Evolutionary conservation across 2,797 vertebrate species (phyloP).

Genomic region (Babyrousa celebensis): DNA sequence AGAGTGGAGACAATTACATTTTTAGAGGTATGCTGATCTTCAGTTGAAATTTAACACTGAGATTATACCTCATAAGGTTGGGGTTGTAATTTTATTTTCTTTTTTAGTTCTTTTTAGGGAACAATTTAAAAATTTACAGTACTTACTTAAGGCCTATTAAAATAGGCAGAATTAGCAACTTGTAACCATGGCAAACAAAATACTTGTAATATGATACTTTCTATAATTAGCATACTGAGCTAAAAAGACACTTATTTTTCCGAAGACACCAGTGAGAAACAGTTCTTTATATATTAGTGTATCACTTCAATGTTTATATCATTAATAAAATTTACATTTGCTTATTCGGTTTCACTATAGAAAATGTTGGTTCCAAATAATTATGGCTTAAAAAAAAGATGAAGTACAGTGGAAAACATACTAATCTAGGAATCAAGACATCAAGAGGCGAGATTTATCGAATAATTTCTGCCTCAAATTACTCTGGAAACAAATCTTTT

Average conservation of each 20-base stretch:
- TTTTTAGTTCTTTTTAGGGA: slow-evolving; percentile 44
- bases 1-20: slow-evolving; percentile 69
- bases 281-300: slow-evolving; percentile 4
- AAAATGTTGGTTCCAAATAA: background rate
- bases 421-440: slow-evolving; percentile 17
- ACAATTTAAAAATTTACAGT: slow-evolving; percentile 3
- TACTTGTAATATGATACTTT: slow-evolving; percentile 17
- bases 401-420: background rate
- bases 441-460: background rate
- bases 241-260: slow-evolving; percentile 13
- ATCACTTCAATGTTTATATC: background rate
- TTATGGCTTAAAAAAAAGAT: slow-evolving; percentile 15
- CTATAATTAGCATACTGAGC: background rate
- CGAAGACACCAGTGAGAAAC: slow-evolving; percentile 49
- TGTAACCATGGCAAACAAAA: slow-evolving; percentile 25
- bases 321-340: slow-evolving; percentile 10
- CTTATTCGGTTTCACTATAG: background rate
- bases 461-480: slow-evolving; percentile 35
- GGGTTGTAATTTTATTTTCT: background rate
- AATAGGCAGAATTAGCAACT: background rate
- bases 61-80: background rate
- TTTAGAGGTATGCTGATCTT: slow-evolving; percentile 46
- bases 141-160: background rate
- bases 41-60: slow-evolving; percentile 29
- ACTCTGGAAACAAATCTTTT: slow-evolving; percentile 38